Conservation (phyloP, 1,140 invertebrate genomes). For the Nebria ingens region DNA sequence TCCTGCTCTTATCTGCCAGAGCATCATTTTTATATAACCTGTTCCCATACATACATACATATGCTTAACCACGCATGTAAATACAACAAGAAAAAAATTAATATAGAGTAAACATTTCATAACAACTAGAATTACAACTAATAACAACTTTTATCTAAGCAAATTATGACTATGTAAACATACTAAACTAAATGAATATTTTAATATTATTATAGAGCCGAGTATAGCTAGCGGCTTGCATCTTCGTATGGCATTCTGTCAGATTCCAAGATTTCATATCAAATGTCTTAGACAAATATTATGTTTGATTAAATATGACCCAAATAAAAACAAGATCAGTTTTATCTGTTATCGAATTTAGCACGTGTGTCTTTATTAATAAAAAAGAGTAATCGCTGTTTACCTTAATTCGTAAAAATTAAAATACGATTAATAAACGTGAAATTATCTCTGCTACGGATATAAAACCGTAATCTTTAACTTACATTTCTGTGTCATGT, state of each 20-base stretch:
- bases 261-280: neutral
- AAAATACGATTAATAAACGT: no score
- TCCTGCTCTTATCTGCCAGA: no score
- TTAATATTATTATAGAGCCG: neutral
- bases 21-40: no score
- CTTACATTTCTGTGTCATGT: no score
- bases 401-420: no score
- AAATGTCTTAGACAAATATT: neutral
- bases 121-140: conserved; percentile 1
- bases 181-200: neutral
- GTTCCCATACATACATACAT: neutral
- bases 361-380: no score
- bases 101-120: neutral
- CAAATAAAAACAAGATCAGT: no score
- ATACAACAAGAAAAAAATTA: neutral
- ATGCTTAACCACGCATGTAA: neutral
- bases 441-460: no score
- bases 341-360: neutral
- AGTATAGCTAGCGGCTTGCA: neutral
- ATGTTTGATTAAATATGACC: conserved; percentile 6
- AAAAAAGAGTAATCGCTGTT: no score
- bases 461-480: no score
- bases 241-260: neutral
- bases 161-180: neutral
- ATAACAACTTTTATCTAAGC: conserved; percentile 2